A percentile compares a stretch with the other conserved stretches of the same genome.
Conservation (phyloP, 2,113 vertebrate species). For the Odontophorus gujanensis region DNA sequence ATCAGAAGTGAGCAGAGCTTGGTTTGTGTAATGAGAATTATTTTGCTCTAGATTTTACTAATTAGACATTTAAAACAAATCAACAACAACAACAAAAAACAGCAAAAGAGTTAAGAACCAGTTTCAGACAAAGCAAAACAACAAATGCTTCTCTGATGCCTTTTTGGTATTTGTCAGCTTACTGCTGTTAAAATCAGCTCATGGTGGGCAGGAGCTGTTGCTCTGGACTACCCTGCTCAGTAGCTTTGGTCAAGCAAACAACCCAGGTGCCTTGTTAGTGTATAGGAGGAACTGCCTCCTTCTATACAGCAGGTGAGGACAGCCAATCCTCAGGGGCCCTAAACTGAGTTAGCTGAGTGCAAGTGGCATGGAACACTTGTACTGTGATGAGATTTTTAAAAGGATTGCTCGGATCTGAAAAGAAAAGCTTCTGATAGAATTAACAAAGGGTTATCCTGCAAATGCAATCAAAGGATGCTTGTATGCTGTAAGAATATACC, state of each 20-base stretch:
- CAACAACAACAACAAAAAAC: too few species aligned
- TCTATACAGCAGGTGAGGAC: not conserved
- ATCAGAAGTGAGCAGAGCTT: not conserved
- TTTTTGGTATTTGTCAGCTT: not conserved
- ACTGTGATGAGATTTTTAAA: not conserved
- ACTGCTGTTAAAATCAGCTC: not conserved
- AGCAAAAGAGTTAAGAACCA: not conserved
- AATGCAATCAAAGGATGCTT: not conserved
- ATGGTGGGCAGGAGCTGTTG: not conserved
- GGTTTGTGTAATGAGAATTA: accelerated
- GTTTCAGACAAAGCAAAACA: not conserved
- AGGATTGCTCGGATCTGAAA: not conserved
- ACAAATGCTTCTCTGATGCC: not conserved
- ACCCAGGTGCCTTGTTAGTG: not conserved
- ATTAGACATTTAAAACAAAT: not conserved
- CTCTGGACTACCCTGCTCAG: not conserved
- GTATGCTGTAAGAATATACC: not conserved
- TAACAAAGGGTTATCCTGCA: not conserved
- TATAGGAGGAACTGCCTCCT: not conserved
- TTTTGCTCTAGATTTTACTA: not conserved
- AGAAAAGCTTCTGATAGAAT: not conserved
- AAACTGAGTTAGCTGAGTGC: not conserved
- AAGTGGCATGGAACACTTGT: not conserved
- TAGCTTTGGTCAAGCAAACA: not conserved
- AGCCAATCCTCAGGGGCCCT: not conserved